Evolutionary conservation across 2,888 invertebrate species (phyloP).

Genomic region (Thalpophila matura): DNA sequence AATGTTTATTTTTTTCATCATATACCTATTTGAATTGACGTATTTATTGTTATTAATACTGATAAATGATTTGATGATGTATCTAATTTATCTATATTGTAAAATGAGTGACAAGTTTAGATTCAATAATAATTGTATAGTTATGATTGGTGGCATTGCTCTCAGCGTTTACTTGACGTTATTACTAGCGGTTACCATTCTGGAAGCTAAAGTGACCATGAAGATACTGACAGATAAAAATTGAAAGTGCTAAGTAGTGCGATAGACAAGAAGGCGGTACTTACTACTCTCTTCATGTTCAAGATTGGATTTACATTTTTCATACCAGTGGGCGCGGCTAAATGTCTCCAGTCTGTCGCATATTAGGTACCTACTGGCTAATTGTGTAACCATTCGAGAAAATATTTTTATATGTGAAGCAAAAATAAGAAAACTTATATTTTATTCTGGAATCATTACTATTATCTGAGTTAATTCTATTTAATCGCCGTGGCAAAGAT

Average conservation of each 20-base stretch:
- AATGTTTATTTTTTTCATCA: no score
- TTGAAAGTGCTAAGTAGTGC: slow-evolving; percentile 55
- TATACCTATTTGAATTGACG: no score
- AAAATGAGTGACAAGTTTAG: no score
- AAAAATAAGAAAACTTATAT: not conserved
- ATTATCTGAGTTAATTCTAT: not conserved
- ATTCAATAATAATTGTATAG: no score
- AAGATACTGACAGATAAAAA: slow-evolving; percentile 39
- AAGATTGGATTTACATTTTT: slow-evolving; percentile 25
- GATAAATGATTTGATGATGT: no score
- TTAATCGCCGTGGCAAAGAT: not conserved
- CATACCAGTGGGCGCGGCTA: slow-evolving; percentile 17
- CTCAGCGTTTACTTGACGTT: slow-evolving; percentile 8
- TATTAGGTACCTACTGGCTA: not conserved
- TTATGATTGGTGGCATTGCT: slow-evolving; percentile 10
- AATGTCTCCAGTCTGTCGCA: slow-evolving; percentile 1
- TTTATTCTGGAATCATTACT: not conserved
- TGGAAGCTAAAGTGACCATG: slow-evolving; percentile 38
- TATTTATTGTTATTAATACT: no score
- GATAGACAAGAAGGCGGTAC: slow-evolving; percentile 43
- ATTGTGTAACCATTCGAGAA: no score
- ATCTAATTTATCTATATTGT: no score
- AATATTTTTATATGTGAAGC: no score
- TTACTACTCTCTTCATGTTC: slow-evolving; percentile 21
- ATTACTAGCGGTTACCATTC: slow-evolving; percentile 6